phyloP scores from a whole-genome alignment of 2,888 invertebrate genomes.

The Allacma fusca region DNA sequence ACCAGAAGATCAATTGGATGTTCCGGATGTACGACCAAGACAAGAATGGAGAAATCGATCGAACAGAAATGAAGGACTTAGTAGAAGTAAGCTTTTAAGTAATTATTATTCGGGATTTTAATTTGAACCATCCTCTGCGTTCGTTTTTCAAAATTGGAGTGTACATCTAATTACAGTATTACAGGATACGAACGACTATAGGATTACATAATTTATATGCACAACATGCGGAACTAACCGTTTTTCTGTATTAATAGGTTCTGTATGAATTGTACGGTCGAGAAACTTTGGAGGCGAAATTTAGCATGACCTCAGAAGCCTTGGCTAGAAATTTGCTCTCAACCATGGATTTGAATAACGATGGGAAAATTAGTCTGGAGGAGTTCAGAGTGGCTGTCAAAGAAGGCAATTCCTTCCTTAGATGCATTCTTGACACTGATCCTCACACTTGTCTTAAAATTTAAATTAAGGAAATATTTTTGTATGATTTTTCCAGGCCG shows the following conservation, averaged over 20 bases:
- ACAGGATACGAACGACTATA: no score
- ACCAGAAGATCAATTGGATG: conserved; percentile 31
- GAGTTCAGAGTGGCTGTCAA: conserved; percentile 18
- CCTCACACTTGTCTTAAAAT: no score
- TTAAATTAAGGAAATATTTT: no score
- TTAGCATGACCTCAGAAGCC: neutral
- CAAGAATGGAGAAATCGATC: conserved; percentile 26
- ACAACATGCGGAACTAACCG: neutral
- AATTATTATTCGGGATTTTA: neutral
- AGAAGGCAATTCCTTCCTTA: neutral
- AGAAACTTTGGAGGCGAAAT: neutral
- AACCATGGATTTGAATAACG: conserved; percentile 26
- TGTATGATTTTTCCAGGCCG: no score
- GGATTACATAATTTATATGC: neutral
- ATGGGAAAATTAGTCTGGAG: conserved; percentile 22
- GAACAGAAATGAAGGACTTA: neutral
- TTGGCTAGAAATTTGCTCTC: neutral
- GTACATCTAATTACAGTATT: neutral
- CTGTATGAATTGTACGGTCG: conserved; percentile 21
- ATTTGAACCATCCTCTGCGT: neutral
- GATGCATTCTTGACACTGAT: no score
- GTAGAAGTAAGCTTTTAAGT: conserved; percentile 4
- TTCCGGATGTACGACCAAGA: conserved; percentile 32
- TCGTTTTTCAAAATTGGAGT: no score
- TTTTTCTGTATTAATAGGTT: neutral